Conservation (phyloP, 2,113 vertebrate genomes). For the Aptenodytes forsteri region DNA sequence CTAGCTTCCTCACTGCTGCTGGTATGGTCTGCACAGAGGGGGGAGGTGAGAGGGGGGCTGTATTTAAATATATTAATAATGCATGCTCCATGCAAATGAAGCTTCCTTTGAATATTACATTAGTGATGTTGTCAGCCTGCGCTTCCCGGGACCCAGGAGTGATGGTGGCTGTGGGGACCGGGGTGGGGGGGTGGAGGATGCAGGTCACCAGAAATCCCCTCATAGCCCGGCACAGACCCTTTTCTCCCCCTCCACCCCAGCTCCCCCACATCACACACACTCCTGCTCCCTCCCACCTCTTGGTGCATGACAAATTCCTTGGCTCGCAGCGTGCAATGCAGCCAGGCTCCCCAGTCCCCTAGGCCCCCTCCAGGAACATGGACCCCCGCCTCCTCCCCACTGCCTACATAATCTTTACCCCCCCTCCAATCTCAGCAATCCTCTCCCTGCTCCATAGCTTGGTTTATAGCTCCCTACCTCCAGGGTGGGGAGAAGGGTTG, state of each 20-base stretch:
- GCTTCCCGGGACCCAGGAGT: slow-evolving; percentile 12
- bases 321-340: slow-evolving; percentile 30
- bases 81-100: slow-evolving; percentile 53
- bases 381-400: neutral
- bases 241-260: neutral
- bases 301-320: slow-evolving; percentile 15
- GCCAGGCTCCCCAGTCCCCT: neutral
- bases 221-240: neutral
- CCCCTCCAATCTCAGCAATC: neutral
- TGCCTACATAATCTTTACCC: neutral
- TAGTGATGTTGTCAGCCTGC: slow-evolving; percentile 24
- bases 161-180: neutral
- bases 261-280: neutral
- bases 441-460: neutral
- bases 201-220: neutral
- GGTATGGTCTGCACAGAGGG: neutral
- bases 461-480: neutral
- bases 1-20: slow-evolving; percentile 28
- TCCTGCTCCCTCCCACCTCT: neutral
- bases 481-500: neutral
- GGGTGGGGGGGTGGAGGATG: neutral
- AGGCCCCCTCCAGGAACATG: neutral
- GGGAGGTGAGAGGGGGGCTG: slow-evolving; percentile 4
- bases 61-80: slow-evolving; percentile 67
- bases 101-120: slow-evolving; percentile 39